Percentiles rank a stretch among this genome's conserved stretches.
phyloP scores from a whole-genome alignment of 2,113 vertebrate genomes.

The Gobio gobio region DNA sequence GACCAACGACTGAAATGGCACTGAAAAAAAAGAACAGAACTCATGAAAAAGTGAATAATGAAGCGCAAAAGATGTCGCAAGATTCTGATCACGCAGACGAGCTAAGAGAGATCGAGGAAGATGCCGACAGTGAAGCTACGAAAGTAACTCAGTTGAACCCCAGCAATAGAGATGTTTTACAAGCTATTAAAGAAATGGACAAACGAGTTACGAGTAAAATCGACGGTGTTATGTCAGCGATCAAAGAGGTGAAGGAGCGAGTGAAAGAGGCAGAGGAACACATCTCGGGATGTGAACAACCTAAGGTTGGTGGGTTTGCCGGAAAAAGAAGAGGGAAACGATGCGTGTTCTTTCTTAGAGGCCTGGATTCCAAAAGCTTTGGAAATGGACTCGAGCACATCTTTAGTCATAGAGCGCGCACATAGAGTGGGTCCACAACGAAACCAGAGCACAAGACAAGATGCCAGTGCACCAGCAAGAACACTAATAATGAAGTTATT shows the following conservation, averaged over 20 bases:
- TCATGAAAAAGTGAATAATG: too few species aligned
- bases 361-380: background rate
- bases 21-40: background rate
- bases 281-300: background rate
- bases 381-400: background rate
- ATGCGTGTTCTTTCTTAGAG: background rate
- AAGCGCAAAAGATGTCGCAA: background rate
- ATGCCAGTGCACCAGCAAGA: too few species aligned
- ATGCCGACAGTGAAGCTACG: background rate
- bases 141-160: too few species aligned
- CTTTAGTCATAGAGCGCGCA: background rate
- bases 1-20: too few species aligned
- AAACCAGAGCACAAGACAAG: too few species aligned
- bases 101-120: background rate
- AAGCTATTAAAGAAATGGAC: slow-evolving; percentile 22
- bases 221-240: background rate
- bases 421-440: too few species aligned
- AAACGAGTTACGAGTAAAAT: background rate
- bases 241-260: background rate
- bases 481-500: too few species aligned
- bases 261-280: background rate
- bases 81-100: background rate
- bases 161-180: background rate
- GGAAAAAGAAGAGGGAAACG: background rate
- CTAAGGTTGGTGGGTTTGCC: background rate